Evolutionary conservation across 2,113 vertebrate genomes (phyloP).

Genomic region (Vireo altiloquus): DNA sequence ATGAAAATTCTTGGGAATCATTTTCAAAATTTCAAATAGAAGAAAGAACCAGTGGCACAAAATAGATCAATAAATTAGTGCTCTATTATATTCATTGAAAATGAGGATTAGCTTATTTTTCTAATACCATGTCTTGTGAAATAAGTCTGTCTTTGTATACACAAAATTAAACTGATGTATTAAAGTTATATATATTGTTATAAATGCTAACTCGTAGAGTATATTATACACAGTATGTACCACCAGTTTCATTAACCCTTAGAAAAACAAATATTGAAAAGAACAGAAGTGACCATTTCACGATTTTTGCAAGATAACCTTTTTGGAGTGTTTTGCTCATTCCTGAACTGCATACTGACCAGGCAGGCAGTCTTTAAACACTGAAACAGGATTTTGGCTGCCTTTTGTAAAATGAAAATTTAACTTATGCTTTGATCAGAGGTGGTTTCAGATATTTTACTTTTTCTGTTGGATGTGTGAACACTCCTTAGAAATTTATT

Average conservation of each 20-base stretch:
- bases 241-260: not conserved
- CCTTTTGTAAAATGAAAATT: not conserved
- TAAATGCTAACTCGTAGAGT: not conserved
- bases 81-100: not conserved
- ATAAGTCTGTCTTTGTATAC: not conserved
- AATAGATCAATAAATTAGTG: not conserved
- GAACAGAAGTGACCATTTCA: not conserved
- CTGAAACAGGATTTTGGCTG: not conserved
- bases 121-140: not conserved
- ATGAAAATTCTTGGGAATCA: not conserved
- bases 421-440: not conserved
- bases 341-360: not conserved
- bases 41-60: not conserved
- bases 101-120: not conserved
- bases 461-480: not conserved
- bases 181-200: not conserved
- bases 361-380: not conserved
- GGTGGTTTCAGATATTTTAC: not conserved
- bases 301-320: not conserved
- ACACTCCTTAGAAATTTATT: not conserved
- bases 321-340: not conserved
- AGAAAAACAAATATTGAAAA: not conserved
- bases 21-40: not conserved
- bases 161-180: not conserved
- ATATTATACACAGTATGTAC: not conserved